Base-by-base conservation (phyloP, 2,888 invertebrate genomes). In the Zonitis immaculata region DNA sequence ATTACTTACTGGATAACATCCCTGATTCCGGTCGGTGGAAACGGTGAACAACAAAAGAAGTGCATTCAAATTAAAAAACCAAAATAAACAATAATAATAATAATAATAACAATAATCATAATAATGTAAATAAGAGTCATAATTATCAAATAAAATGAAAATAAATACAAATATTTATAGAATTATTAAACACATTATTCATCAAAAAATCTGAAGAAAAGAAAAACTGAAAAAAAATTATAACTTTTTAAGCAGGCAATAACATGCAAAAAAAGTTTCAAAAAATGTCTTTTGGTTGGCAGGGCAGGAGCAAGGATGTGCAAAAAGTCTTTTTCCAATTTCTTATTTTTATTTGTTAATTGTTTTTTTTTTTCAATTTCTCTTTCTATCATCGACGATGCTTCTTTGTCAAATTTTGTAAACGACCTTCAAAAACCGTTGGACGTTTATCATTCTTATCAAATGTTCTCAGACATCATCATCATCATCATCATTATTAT, bases 1-100 rank as follows among this genome's bases (percentile, higher is more conserved):
- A 79, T 80, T 84, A 85, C 84, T 85, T 84, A 84, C 84, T 82
- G 83, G 80, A 81, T 82, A 84, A 82, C 85, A 86, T 85, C 85
- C 87, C 87, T 85, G 79, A 73, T 78, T 79, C 77, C 80, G 67
- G 81, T 79, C 71, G 72, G 71, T 73, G 68, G 73, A 81, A 80
- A 80, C 80, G 80, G 81, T 79, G 77, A 76, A 83, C 81, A 81
- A 78, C 77, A 77, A 75, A 78, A 78, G 62, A 81, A 79, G 84
- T 84, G 84, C 84, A 83, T 78, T 82, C 77, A 82, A 82, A 75
- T 66, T 25, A 72, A 69, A 82, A 83, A 80, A n/a, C 80, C 56
- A 68, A 67, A 68, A 60, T 20, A 56, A 39, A 42, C 47, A 57
- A 44, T 30, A 35, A 51, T 46, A 63, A 18, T 26, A 55, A 42